These are phyloP conservation scores for Troglohyphantes excavatus DNA, from an alignment of 2,888 invertebrate genomes.

Conservation along the genomic window DNA sequence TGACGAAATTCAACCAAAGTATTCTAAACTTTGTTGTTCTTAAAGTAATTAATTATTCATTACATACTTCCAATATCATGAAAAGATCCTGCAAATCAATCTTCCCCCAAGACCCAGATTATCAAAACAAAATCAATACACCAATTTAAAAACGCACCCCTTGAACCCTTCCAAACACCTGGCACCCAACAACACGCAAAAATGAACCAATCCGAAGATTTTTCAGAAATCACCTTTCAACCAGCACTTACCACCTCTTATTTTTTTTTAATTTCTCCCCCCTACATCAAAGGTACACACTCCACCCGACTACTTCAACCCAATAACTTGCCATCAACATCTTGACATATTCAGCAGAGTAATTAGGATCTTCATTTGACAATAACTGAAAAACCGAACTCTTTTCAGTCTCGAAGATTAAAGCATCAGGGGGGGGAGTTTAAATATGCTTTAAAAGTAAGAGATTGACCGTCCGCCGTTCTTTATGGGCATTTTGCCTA, in stretches of 20 bases:
- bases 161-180: no score
- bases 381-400: constrained; percentile 37
- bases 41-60: no score
- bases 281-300: neutral
- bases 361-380: constrained; percentile 58
- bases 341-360: constrained; percentile 23
- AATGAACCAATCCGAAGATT: no score
- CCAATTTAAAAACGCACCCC: no score
- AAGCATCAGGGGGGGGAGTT: neutral
- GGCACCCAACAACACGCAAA: no score
- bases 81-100: no score
- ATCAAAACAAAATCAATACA: no score
- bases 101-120: no score
- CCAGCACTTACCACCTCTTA: neutral
- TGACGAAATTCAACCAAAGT: no score
- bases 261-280: neutral
- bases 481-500: neutral
- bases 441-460: neutral
- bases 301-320: neutral
- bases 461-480: neutral
- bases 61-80: no score
- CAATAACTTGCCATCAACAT: neutral
- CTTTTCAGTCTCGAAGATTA: constrained; percentile 7
- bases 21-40: no score
- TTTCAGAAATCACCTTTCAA: neutral